These are phyloP conservation scores for Nasua narica DNA, from an alignment of 2,797 vertebrate genomes.

Conservation along the genomic window DNA sequence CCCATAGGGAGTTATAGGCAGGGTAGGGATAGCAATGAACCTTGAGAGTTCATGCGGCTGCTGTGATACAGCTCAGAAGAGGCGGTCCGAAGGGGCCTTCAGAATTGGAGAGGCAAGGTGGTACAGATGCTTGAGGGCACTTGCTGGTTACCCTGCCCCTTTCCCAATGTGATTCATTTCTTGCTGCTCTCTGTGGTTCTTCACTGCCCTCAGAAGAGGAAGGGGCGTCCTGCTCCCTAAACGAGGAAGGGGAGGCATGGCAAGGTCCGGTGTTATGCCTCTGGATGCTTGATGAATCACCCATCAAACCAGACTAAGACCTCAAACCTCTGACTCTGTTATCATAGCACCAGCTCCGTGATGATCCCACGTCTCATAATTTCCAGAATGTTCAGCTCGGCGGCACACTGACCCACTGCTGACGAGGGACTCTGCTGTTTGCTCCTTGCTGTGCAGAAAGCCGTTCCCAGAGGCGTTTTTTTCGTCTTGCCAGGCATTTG, in stretches of 20 bases:
- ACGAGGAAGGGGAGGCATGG: neutral
- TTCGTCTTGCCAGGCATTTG: neutral
- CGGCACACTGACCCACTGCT: rapidly evolving
- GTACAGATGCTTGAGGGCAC: neutral
- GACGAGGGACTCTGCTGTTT: neutral
- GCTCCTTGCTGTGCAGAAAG: neutral
- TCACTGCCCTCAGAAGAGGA: neutral
- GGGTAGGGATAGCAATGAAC: neutral
- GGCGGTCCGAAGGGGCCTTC: neutral
- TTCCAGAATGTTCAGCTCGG: neutral
- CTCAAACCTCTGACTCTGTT: neutral
- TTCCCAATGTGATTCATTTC: neutral
- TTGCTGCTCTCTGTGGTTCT: neutral
- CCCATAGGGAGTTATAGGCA: neutral
- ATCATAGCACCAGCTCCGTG: neutral
- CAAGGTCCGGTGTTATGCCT: neutral
- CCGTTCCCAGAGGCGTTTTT: neutral
- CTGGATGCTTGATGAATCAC: neutral
- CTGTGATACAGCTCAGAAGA: neutral
- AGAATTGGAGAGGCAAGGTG: neutral
- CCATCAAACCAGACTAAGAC: neutral
- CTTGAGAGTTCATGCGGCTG: neutral
- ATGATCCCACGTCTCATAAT: rapidly evolving
- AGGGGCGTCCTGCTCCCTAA: neutral
- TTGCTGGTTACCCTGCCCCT: neutral